phyloP scores from a whole-genome alignment of 2,113 vertebrate species.

The Sceloporus undulatus region DNA sequence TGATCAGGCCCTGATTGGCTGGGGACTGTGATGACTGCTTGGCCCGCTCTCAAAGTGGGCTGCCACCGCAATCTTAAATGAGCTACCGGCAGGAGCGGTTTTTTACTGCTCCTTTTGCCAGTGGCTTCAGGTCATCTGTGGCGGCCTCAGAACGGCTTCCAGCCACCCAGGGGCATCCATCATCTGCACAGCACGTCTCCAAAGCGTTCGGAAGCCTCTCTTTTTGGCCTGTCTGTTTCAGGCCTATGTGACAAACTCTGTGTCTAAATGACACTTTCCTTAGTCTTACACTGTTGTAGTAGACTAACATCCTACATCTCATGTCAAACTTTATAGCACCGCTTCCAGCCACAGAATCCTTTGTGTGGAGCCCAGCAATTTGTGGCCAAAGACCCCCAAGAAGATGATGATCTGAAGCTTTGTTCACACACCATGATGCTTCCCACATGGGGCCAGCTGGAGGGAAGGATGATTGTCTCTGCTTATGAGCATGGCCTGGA shows the following conservation, averaged over 20 bases:
- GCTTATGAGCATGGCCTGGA: conserved; percentile 95
- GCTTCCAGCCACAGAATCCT: conserved; percentile 97
- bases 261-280: background rate
- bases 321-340: conserved; percentile 81
- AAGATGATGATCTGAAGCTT: conserved; percentile 93
- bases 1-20: too few relatives aligned
- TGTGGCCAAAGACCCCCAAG: conserved; percentile 88
- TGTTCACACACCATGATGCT: conserved; percentile 95
- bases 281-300: background rate
- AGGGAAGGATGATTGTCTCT: conserved; percentile 96
- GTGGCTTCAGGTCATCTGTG: too few relatives aligned
- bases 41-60: too few relatives aligned
- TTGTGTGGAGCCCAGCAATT: conserved; percentile 92
- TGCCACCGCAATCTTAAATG: too few relatives aligned
- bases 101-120: too few relatives aligned
- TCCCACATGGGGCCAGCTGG: conserved; percentile 92
- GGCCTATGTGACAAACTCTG: background rate
- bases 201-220: too few relatives aligned
- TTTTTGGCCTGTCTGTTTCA: too few relatives aligned
- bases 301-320: background rate
- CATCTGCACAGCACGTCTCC: too few relatives aligned
- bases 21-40: too few relatives aligned
- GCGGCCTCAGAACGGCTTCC: too few relatives aligned
- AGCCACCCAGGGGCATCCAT: too few relatives aligned
- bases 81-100: too few relatives aligned